Evolutionary conservation across 1,140 invertebrate genomes (phyloP), one percentile per base, ranked within the genome.

Genomic region (Brachionus rotundiformis): DNA sequence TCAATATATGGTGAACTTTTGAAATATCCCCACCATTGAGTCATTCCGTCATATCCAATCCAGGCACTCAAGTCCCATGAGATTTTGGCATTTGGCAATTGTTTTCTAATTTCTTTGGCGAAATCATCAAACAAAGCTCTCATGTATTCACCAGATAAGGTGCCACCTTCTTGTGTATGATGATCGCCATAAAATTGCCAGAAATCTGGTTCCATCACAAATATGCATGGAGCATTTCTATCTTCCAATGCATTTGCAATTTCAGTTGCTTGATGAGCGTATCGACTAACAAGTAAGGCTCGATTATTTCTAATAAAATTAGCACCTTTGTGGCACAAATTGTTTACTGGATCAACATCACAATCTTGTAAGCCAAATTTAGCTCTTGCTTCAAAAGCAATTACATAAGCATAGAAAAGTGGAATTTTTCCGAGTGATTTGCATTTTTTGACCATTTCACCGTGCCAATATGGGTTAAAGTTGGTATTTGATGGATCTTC

Each of bases 341-440:
- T 73, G n/a, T 73, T 39, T 44, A 29, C 25, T 44, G 33, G 68
- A 39, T 44, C 13, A 7, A 73, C 23, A 25, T 73, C 68, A 73
- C 68, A 73, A 73, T 73, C 68, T 44, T 39, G 33, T 2, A 73
- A 25, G 10, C 33, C 33, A 73, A 19, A 36, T 39, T 36, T 44
- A 19, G 68, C 68, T 73, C 68, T 73, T 25, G 68, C 68, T 31
- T 73, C 68, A 73, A 73, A 73, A 10, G 33, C 68, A 44, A 73
- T 73, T 1, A 73, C 31, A 25, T 73, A 73, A 23, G 29, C 33
- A 73, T 73, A 73, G 31, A 73, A 73, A 10, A 73, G 5, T 1
- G 68, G 68, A 13, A 44, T 73, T 44, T 73, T 73, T 41, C 41
- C 41, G 8, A 33, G 31, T 41, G 23, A n/a, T 44, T 73, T 73